Evolutionary conservation across 2,113 vertebrate genomes (phyloP).

Genomic region (Podarcis raffonei): DNA sequence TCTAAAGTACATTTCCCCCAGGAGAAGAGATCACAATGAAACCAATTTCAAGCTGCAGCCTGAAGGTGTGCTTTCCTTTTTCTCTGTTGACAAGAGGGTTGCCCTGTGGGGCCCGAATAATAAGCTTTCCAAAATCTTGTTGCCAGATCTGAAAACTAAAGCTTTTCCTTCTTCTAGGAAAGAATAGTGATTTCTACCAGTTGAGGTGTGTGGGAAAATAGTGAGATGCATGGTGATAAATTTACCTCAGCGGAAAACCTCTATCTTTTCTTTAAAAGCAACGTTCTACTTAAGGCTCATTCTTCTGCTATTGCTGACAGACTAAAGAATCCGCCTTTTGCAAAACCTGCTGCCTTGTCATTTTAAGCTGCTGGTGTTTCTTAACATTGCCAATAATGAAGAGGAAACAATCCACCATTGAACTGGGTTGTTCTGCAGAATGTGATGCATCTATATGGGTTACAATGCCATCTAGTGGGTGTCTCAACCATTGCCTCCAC

Average conservation of each 20-base stretch:
- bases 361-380: background rate
- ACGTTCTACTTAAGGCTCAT: rapidly evolving
- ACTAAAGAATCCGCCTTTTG: rapidly evolving
- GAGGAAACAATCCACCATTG: background rate
- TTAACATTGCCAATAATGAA: background rate
- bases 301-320: background rate
- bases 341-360: rapidly evolving
- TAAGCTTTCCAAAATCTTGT: no score
- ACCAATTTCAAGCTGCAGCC: background rate
- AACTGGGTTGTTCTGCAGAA: background rate
- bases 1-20: background rate
- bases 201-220: background rate
- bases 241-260: background rate
- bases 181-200: background rate
- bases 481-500: background rate
- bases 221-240: background rate
- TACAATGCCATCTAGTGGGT: constrained; percentile 1
- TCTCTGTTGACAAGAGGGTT: background rate
- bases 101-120: background rate
- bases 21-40: background rate
- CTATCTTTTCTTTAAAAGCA: background rate
- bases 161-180: background rate
- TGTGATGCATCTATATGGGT: background rate
- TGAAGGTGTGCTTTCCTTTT: background rate
- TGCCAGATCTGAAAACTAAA: background rate